These are phyloP conservation scores for Pantherophis guttatus DNA, from an alignment of 2,113 vertebrate genomes.

Conservation along the genomic window DNA sequence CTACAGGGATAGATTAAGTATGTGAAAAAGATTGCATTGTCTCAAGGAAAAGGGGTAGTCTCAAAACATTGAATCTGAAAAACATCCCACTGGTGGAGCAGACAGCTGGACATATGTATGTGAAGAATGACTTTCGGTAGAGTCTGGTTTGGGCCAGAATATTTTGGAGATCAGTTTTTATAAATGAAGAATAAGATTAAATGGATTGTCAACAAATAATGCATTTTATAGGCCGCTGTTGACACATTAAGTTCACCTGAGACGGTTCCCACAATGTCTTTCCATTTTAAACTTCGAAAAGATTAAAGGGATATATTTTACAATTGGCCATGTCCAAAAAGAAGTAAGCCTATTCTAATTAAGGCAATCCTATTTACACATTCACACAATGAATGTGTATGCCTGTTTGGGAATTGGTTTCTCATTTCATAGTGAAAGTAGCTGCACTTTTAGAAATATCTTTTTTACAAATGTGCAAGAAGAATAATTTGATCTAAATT, in stretches of 20 bases:
- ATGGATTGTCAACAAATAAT: neutral
- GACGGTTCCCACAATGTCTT: neutral
- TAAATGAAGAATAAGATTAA: neutral
- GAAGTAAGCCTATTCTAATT: too few species aligned
- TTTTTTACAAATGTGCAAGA: neutral
- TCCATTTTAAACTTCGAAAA: neutral
- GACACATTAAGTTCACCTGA: neutral
- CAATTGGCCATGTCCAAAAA: too few species aligned
- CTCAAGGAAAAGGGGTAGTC: neutral
- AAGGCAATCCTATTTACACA: neutral
- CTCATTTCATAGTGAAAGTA: neutral
- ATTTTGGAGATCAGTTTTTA: neutral
- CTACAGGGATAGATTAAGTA: accelerated
- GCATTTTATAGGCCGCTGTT: neutral
- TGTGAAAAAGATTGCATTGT: neutral
- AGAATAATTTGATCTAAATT: neutral
- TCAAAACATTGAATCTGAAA: neutral
- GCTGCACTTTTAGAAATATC: neutral
- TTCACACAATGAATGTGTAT: too few species aligned
- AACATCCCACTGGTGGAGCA: neutral
- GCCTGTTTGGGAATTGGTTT: neutral
- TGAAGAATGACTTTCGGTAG: neutral
- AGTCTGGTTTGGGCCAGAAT: neutral
- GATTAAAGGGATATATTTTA: too few species aligned
- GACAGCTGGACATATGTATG: accelerated